These are phyloP conservation scores for Sminthurides bifidus DNA, from an alignment of 1,140 invertebrate genomes.

Conservation along the genomic window DNA sequence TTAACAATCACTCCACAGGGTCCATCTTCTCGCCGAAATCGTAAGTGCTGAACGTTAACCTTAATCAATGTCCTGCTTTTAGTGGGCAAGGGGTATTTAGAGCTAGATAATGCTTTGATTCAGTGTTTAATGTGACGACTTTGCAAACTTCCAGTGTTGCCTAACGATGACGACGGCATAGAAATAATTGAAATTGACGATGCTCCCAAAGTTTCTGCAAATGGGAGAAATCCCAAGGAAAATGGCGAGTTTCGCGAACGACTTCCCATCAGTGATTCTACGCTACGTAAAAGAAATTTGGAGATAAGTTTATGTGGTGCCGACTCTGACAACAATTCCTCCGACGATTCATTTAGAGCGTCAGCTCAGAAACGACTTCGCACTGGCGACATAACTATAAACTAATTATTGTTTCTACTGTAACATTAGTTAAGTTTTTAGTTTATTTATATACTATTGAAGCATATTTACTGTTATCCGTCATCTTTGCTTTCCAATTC, in stretches of 20 bases:
- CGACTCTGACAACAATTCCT: conserved; percentile 27
- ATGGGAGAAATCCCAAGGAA: conserved; percentile 19
- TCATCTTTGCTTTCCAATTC: too few relatives aligned
- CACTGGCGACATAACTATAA: conserved; percentile 13
- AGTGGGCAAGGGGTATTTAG: too few relatives aligned
- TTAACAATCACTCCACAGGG: conserved; percentile 30
- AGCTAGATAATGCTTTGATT: background rate
- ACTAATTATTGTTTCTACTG: conserved; percentile 5
- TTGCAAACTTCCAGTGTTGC: background rate
- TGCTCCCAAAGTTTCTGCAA: conserved; percentile 17
- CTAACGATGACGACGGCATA: conserved; percentile 29
- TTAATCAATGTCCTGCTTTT: background rate
- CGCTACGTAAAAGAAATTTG: conserved; percentile 29
- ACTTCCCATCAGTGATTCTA: conserved; percentile 27
- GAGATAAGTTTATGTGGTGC: conserved; percentile 31
- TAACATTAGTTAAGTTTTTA: conserved; percentile 1
- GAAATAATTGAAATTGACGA: conserved; percentile 33
- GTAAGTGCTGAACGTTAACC: conserved; percentile 16
- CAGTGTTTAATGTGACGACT: background rate
- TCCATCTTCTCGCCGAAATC: conserved; percentile 12
- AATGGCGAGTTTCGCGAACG: conserved; percentile 26
- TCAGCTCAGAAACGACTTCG: conserved; percentile 24
- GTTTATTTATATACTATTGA: background rate
- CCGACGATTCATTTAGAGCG: conserved; percentile 24
- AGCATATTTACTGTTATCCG: too few relatives aligned